Percentiles rank a stretch among this genome's conserved stretches.
Evolutionary conservation across 2,797 vertebrate species (phyloP).

Genomic region (Eutrigla gurnardus): DNA sequence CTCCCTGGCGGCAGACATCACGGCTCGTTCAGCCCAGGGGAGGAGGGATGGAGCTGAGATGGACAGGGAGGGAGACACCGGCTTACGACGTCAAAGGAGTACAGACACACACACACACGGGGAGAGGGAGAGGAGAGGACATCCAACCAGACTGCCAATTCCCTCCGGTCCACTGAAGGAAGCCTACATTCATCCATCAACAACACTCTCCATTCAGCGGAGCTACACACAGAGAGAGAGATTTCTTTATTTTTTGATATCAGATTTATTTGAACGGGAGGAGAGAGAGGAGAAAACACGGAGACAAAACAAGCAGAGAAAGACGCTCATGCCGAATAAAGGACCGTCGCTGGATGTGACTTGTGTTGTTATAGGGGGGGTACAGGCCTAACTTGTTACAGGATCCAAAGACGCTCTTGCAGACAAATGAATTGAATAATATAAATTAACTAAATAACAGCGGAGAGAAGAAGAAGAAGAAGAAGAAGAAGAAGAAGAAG

Average conservation of each 20-base stretch:
- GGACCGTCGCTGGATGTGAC: slow-evolving; percentile 74
- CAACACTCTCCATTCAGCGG: slow-evolving; percentile 44
- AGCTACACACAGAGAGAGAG: slow-evolving; percentile 37
- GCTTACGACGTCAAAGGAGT: slow-evolving; percentile 87
- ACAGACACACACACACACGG: slow-evolving; percentile 70
- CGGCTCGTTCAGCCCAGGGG: slow-evolving; percentile 81
- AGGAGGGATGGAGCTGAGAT: slow-evolving; percentile 84
- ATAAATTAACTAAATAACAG: slow-evolving; percentile 65
- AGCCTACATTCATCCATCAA: slow-evolving; percentile 60
- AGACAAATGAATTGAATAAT: slow-evolving; percentile 72
- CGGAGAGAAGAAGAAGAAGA: slow-evolving; percentile 54
- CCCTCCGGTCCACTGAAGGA: slow-evolving; percentile 70
- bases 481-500: slow-evolving; percentile 27
- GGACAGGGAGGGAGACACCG: slow-evolving; percentile 89
- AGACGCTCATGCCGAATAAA: slow-evolving; percentile 77
- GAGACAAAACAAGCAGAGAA: slow-evolving; percentile 52
- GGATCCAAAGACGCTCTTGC: slow-evolving; percentile 64
- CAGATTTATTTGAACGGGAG: slow-evolving; percentile 41
- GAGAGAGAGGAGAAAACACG: slow-evolving; percentile 15
- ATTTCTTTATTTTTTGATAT: slow-evolving; percentile 56
- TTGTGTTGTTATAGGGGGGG: slow-evolving; percentile 69
- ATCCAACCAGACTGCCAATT: slow-evolving; percentile 73
- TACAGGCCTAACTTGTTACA: slow-evolving; percentile 73
- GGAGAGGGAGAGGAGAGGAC: slow-evolving; percentile 67
- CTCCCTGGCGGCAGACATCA: slow-evolving; percentile 80